Evolutionary conservation across 1,140 invertebrate species (phyloP).

Genomic region (Hyposmocoma kahamanoa): DNA sequence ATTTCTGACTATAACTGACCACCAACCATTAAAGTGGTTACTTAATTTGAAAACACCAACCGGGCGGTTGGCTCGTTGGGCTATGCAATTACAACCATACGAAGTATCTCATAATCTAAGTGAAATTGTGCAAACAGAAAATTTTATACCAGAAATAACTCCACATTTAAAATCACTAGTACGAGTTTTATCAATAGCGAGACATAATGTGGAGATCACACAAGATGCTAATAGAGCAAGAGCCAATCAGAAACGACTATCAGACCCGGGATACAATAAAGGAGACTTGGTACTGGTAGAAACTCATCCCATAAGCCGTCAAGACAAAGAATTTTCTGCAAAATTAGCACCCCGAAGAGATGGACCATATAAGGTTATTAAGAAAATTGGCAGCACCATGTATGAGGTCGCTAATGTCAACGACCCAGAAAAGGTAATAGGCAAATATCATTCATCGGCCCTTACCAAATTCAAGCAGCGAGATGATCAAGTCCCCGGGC

Average conservation of each 20-base stretch:
- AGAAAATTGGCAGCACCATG: not conserved
- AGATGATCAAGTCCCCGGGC: not conserved
- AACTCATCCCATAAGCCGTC: conserved; percentile 10
- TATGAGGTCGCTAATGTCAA: not conserved
- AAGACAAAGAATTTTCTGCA: not conserved
- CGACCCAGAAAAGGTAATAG: not conserved
- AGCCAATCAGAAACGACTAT: conserved; percentile 9
- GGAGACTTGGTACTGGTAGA: conserved; percentile 17
- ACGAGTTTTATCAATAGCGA: not conserved
- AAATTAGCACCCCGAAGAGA: conserved; percentile 11
- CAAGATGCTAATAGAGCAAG: conserved; percentile 6
- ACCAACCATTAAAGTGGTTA: conserved; percentile 1
- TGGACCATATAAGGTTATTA: conserved; percentile 5
- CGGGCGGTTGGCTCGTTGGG: conserved; percentile 50
- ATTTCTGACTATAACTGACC: conserved; percentile 44
- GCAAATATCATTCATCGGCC: conserved; percentile 5
- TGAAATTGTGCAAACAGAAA: conserved; percentile 7
- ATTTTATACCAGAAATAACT: conserved; percentile 14
- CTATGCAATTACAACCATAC: conserved; percentile 47
- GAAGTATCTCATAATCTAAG: conserved; percentile 9
- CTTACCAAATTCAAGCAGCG: not conserved
- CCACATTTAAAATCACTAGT: conserved; percentile 8
- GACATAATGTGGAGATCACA: conserved; percentile 3
- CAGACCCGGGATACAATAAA: conserved; percentile 3
- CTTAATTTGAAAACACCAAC: conserved; percentile 32